Evolutionary conservation across 2,113 vertebrate species (phyloP).

Genomic region (Strix aluco): DNA sequence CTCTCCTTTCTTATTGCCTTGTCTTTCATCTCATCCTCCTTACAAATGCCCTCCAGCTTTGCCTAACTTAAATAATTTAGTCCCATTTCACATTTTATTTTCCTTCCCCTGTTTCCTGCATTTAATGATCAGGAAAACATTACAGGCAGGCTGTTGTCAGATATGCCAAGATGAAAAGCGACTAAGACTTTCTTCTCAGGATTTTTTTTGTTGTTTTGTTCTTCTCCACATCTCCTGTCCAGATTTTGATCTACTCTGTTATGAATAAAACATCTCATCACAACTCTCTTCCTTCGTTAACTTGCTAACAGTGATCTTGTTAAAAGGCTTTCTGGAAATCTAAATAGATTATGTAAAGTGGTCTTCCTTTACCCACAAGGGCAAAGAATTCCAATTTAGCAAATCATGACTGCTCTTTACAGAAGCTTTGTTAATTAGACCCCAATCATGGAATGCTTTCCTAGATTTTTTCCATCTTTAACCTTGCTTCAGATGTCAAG

Average conservation of each 20-base stretch:
- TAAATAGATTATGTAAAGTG: background rate
- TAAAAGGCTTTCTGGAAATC: background rate
- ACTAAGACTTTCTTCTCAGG: background rate
- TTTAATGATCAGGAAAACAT: background rate
- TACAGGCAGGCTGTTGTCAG: background rate
- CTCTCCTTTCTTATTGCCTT: background rate
- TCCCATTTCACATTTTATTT: background rate
- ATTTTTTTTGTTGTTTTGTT: background rate
- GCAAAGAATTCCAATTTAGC: background rate
- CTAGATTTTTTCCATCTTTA: background rate
- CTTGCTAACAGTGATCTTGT: background rate
- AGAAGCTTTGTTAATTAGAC: background rate
- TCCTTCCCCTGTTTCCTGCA: background rate
- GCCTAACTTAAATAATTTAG: background rate
- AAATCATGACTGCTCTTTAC: background rate
- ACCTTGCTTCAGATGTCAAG: background rate
- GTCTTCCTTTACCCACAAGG: background rate
- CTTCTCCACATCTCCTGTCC: background rate
- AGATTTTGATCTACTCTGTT: background rate
- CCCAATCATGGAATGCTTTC: background rate
- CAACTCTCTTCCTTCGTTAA: background rate
- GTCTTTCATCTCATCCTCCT: background rate
- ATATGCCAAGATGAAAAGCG: background rate
- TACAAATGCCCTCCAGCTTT: background rate
- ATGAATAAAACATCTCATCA: conserved; percentile 4